Conservation (phyloP, 2,113 vertebrate species). For the Axis porcinus region DNA sequence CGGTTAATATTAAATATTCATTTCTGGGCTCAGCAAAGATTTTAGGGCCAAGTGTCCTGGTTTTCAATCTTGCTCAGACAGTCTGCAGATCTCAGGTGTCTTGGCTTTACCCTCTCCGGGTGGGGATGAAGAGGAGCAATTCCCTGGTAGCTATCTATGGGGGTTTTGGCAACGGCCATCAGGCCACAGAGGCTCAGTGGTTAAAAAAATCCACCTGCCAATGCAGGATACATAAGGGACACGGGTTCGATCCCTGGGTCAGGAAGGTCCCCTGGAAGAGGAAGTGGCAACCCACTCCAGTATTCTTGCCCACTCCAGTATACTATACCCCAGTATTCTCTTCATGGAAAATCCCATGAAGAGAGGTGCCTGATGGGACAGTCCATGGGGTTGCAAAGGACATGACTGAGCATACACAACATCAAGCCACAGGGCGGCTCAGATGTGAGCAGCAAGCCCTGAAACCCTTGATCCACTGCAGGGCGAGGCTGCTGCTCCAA, state of each 20-base stretch:
- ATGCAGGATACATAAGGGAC: background rate
- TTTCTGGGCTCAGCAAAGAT: background rate
- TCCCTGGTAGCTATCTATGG: background rate
- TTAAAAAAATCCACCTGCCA: background rate
- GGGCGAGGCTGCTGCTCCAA: background rate
- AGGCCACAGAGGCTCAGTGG: background rate
- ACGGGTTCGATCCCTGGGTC: background rate
- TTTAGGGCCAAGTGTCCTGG: background rate
- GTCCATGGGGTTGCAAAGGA: background rate
- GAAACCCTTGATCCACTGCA: background rate
- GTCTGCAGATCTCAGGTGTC: background rate
- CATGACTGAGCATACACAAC: background rate
- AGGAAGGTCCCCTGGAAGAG: background rate
- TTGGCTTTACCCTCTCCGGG: background rate
- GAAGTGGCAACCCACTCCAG: background rate
- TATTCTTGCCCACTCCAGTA: background rate
- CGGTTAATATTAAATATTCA: background rate
- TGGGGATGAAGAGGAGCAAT: background rate
- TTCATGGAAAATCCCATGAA: background rate
- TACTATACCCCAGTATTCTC: too few species aligned
- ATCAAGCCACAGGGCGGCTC: rapidly evolving
- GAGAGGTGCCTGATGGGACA: background rate
- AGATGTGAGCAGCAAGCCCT: background rate
- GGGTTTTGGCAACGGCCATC: background rate
- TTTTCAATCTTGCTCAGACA: background rate